phyloP scores from a whole-genome alignment of 1,140 invertebrate species.

The Eriocheir sinensis region DNA sequence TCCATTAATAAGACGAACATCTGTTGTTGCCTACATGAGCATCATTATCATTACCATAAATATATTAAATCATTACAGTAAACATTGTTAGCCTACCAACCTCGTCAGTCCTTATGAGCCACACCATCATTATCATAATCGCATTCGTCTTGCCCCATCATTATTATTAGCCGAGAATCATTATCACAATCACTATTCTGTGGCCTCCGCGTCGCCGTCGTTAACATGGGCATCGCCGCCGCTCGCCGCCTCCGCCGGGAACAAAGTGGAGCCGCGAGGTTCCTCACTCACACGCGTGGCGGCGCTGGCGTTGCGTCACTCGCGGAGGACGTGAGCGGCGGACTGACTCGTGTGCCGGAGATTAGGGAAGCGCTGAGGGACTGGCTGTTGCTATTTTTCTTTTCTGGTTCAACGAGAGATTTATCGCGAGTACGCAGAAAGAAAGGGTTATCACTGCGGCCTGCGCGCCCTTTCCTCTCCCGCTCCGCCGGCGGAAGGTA shows the following conservation, averaged over 20 bases:
- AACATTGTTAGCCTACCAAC: background rate
- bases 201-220: background rate
- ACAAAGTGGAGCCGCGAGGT: background rate
- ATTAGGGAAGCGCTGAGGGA: no score
- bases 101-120: background rate
- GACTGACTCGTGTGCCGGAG: no score
- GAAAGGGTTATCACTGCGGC: constrained; percentile 14
- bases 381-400: background rate
- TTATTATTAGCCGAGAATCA: no score
- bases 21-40: background rate
- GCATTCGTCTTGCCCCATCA: no score
- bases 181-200: background rate
- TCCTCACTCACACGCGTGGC: no score
- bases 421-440: constrained; percentile 20
- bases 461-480: background rate
- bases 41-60: background rate
- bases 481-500: background rate
- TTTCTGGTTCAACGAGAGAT: background rate
- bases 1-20: background rate
- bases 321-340: no score
- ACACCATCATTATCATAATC: no score
- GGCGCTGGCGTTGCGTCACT: background rate
- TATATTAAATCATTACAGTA: background rate
- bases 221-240: background rate
- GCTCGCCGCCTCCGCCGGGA: background rate